phyloP scores from a whole-genome alignment of 2,797 vertebrate species.

The Scarus forsteni region DNA sequence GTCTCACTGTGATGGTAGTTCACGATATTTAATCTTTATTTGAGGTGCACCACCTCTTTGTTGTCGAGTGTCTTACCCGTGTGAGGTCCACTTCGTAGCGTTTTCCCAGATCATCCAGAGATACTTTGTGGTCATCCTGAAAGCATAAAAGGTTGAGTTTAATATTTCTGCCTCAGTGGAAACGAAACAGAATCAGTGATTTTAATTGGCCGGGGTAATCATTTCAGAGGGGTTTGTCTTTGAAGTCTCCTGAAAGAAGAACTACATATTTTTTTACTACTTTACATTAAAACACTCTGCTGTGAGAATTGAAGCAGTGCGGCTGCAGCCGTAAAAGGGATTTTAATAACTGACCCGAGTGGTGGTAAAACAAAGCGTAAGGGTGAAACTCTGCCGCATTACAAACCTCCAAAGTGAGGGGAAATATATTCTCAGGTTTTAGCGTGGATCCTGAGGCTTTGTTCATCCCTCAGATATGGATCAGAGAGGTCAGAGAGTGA shows the following conservation, averaged over 20 bases:
- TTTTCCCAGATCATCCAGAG: conserved; percentile 88
- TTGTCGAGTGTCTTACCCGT: conserved; percentile 80
- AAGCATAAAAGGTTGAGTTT: conserved; percentile 15
- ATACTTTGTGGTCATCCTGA: conserved; percentile 93
- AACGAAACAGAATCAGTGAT: conserved; percentile 3
- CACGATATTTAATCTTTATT: conserved; percentile 51
- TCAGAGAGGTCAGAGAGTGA: conserved; percentile 38
- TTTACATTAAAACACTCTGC: background rate
- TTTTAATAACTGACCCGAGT: conserved; percentile 3
- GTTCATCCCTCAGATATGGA: conserved; percentile 36
- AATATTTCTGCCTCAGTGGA: conserved; percentile 3
- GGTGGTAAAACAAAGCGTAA: conserved; percentile 8
- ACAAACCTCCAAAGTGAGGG: conserved; percentile 17
- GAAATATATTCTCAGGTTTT: conserved; percentile 28
- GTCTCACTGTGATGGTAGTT: conserved; percentile 44
- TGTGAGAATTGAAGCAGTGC: background rate
- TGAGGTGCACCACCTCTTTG: conserved; percentile 20
- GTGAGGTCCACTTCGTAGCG: conserved; percentile 91
- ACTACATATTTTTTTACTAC: conserved; percentile 1
- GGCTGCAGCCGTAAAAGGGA: conserved; percentile 18
- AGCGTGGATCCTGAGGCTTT: conserved; percentile 22
- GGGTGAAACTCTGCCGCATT: background rate
- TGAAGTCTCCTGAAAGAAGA: background rate
- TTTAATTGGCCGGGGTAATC: background rate
- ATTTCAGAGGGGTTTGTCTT: conserved; percentile 16